Evolutionary conservation across 2,113 vertebrate genomes (phyloP).

Genomic region (Peromyscus californicus): DNA sequence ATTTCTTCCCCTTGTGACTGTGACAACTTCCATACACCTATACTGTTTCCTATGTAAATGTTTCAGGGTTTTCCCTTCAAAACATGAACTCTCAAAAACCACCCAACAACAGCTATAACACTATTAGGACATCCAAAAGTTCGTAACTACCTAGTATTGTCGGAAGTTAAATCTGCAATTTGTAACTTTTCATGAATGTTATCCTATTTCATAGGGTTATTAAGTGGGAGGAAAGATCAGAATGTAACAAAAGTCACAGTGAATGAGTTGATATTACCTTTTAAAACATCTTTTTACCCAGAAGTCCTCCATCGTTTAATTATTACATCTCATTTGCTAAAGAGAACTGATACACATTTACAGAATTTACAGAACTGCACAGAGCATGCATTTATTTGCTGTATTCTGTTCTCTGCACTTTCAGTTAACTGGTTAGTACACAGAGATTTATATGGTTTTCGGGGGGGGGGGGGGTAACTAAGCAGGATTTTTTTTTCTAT

Average conservation of each 20-base stretch:
- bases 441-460: background rate
- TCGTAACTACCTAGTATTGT: background rate
- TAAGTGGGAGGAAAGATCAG: background rate
- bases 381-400: background rate
- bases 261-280: background rate
- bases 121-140: background rate
- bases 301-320: background rate
- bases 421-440: background rate
- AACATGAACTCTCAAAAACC: background rate
- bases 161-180: background rate
- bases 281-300: background rate
- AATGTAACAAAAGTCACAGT: background rate
- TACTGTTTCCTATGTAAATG: background rate
- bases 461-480: background rate
- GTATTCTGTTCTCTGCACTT: background rate
- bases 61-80: background rate
- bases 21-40: background rate
- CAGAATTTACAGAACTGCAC: background rate
- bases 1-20: background rate
- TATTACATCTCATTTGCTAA: background rate
- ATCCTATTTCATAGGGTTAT: background rate
- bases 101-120: background rate
- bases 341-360: background rate
- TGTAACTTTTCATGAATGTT: background rate
- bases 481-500: background rate